Conservation (phyloP, 2,888 invertebrate genomes). For the Xanthia icteritia region DNA sequence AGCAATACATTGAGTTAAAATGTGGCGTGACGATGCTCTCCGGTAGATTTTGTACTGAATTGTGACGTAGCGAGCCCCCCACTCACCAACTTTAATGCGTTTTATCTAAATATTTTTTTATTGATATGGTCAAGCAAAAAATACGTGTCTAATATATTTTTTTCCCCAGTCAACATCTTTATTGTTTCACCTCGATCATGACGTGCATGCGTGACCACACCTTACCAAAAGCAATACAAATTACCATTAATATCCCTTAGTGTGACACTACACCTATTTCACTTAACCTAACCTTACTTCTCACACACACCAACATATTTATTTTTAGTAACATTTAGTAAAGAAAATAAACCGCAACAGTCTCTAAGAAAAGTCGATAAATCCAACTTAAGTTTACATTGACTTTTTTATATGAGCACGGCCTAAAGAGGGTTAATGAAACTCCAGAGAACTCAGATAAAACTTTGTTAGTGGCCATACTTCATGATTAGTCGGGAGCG, state of each 20-base stretch:
- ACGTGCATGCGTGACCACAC: conserved; percentile 13
- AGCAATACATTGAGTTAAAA: too few species aligned
- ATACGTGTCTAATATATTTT: too few species aligned
- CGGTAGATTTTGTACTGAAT: too few species aligned
- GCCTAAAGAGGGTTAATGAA: conserved; percentile 73
- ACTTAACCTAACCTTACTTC: conserved; percentile 37
- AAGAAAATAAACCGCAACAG: conserved; percentile 43
- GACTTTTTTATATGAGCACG: conserved; percentile 74
- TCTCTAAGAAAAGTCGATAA: conserved; percentile 67
- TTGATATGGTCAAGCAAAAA: too few species aligned
- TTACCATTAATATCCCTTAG: conserved; percentile 12
- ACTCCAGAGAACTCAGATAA: conserved; percentile 65
- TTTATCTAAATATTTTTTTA: too few species aligned
- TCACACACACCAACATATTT: conserved; percentile 31
- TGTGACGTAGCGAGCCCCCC: too few species aligned
- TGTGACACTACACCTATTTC: conserved; percentile 13
- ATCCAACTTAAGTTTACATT: conserved; percentile 75
- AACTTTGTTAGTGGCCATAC: conserved; percentile 76
- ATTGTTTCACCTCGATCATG: background rate
- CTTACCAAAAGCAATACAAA: conserved; percentile 8
- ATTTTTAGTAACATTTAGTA: conserved; percentile 53
- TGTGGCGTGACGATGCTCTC: too few species aligned
- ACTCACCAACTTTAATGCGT: too few species aligned
- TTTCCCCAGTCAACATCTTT: too few species aligned
- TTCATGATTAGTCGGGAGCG: conserved; percentile 75